phyloP scores from a whole-genome alignment of 1,140 invertebrate genomes.

The Stratiolaelaps scimitus region DNA sequence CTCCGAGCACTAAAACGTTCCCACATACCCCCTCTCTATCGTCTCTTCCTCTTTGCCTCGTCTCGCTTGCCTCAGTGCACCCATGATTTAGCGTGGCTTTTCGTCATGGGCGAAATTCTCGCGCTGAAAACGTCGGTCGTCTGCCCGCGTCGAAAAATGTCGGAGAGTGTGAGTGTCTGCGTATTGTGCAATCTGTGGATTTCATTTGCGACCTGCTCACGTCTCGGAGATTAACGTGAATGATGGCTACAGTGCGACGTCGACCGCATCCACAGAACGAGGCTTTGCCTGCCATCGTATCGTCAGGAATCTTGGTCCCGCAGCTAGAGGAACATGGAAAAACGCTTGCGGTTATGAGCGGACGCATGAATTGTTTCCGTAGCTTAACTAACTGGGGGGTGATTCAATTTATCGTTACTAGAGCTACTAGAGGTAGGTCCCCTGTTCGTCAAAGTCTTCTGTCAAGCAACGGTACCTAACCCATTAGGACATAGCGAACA shows the following conservation, averaged over 20 bases:
- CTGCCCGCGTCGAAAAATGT: not conserved
- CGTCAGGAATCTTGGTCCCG: too few species aligned
- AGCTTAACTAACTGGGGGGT: too few species aligned
- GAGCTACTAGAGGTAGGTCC: too few species aligned
- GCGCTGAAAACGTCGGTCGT: not conserved
- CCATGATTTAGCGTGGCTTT: conserved; percentile 10
- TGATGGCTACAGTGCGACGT: not conserved
- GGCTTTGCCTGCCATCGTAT: too few species aligned
- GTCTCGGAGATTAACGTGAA: conserved; percentile 26
- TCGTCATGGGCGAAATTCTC: not conserved
- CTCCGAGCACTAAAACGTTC: not conserved
- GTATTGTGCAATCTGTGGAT: conserved; percentile 1
- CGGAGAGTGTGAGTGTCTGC: not conserved
- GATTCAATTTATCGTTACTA: too few species aligned
- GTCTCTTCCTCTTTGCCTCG: not conserved
- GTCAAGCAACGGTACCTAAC: too few species aligned
- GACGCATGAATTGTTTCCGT: too few species aligned
- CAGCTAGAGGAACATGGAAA: too few species aligned
- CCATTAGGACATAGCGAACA: too few species aligned
- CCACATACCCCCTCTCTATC: not conserved
- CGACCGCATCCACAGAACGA: too few species aligned
- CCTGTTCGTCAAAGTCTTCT: too few species aligned
- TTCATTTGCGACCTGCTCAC: conserved; percentile 16
- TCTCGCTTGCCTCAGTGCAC: not conserved
- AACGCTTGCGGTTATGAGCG: too few species aligned